These are phyloP conservation scores for Phyllostomus hastatus DNA, from an alignment of 2,113 vertebrate species.

Conservation along the genomic window DNA sequence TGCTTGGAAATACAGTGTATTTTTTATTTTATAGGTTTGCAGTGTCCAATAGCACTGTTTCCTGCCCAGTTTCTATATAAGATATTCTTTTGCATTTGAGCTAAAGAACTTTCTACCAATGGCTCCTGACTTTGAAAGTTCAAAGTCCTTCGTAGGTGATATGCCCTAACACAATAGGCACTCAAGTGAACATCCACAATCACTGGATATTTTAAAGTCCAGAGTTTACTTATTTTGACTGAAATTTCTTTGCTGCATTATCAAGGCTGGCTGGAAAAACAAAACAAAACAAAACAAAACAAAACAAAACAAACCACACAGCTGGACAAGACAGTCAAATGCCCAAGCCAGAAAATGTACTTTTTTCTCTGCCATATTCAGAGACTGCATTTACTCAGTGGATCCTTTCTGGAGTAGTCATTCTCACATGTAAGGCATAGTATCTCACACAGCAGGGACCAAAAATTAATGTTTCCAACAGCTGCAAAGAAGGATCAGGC, in stretches of 20 bases:
- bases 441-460: background rate
- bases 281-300: background rate
- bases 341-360: background rate
- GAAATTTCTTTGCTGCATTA: background rate
- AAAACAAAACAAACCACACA: background rate
- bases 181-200: background rate
- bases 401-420: background rate
- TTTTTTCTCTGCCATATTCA: background rate
- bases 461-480: background rate
- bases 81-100: background rate
- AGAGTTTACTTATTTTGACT: background rate
- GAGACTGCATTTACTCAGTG: background rate
- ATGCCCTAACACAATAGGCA: background rate
- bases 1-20: background rate
- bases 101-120: background rate
- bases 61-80: background rate
- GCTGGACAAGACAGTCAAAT: slow-evolving; percentile 12
- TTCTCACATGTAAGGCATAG: background rate
- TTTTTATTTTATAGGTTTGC: background rate
- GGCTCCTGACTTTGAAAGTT: background rate
- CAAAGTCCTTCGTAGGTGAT: background rate
- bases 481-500: background rate
- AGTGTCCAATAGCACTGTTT: background rate
- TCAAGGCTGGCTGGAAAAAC: background rate
- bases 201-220: background rate